phyloP scores from a whole-genome alignment of 2,888 invertebrate species.

The Polymixis flavicincta region DNA sequence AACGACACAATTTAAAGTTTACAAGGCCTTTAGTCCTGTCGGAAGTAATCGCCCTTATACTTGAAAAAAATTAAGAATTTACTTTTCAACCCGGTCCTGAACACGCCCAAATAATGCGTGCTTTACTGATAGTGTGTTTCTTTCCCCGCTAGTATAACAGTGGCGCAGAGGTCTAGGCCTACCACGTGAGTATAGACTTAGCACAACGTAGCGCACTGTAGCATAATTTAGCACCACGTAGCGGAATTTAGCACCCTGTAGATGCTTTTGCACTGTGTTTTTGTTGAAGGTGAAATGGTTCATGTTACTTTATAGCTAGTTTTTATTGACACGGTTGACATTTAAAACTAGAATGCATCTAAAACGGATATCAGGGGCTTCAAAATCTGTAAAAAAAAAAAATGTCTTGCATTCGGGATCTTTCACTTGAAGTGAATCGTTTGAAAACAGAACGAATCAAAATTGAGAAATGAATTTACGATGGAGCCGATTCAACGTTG shows the following conservation, averaged over 20 bases:
- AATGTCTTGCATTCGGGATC: no score
- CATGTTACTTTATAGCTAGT: slow-evolving; percentile 22
- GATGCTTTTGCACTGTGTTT: slow-evolving; percentile 50
- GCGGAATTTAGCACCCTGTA: slow-evolving; percentile 54
- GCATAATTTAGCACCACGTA: slow-evolving; percentile 49
- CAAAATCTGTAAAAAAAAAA: no score
- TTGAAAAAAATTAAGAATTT: background rate
- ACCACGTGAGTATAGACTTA: slow-evolving; percentile 87
- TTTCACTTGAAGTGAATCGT: background rate
- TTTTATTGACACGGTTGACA: background rate
- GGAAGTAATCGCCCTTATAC: no score
- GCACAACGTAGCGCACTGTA: slow-evolving; percentile 58
- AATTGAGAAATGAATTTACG: no score
- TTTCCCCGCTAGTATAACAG: slow-evolving; percentile 89
- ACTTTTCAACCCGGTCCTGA: slow-evolving; percentile 38
- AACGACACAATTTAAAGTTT: no score
- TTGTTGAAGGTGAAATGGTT: slow-evolving; percentile 29
- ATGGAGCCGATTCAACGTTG: no score
- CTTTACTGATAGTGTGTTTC: slow-evolving; percentile 83
- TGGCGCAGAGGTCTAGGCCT: slow-evolving; percentile 90
- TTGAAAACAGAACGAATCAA: no score
- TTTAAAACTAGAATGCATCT: background rate
- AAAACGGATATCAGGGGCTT: background rate
- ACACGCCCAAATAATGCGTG: slow-evolving; percentile 61
- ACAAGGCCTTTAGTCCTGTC: no score